These are phyloP conservation scores for Probosciger aterrimus DNA, from an alignment of 2,113 vertebrate species.

Conservation along the genomic window DNA sequence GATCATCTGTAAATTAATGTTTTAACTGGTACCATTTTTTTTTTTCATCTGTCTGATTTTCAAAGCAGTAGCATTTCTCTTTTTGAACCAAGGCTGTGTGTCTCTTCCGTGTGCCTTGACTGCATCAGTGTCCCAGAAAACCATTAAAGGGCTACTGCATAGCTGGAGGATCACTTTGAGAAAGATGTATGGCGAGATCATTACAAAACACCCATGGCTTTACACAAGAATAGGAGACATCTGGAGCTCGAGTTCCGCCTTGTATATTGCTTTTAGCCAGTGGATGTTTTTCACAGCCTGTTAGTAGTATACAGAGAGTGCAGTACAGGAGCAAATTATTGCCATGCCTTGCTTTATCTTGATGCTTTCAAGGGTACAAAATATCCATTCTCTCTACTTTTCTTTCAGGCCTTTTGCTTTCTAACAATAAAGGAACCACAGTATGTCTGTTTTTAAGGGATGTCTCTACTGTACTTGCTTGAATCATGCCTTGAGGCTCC, in stretches of 20 bases:
- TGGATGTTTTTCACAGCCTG: not conserved
- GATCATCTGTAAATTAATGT: not conserved
- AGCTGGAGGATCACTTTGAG: not conserved
- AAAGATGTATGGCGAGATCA: not conserved
- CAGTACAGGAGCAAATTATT: not conserved
- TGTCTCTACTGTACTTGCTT: not conserved
- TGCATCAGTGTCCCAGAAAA: not conserved
- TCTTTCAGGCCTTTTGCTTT: not conserved
- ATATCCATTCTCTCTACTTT: not conserved
- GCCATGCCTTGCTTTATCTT: not conserved
- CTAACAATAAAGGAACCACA: not conserved
- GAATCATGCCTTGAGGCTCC: not conserved
- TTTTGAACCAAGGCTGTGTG: not conserved
- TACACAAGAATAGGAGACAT: not conserved
- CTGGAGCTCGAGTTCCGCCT: not conserved
- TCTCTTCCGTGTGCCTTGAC: not conserved
- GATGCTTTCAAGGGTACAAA: constrained; percentile 8
- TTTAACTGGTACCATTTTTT: not conserved
- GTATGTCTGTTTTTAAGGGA: not conserved
- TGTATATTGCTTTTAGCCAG: not conserved
- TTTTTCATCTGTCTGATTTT: not conserved
- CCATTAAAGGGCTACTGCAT: not conserved
- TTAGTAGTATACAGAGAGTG: not conserved
- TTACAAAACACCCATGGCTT: not conserved
- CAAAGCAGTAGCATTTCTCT: not conserved